Base-by-base conservation (phyloP, 2,888 invertebrate species). In the Mermis nigrescens region DNA sequence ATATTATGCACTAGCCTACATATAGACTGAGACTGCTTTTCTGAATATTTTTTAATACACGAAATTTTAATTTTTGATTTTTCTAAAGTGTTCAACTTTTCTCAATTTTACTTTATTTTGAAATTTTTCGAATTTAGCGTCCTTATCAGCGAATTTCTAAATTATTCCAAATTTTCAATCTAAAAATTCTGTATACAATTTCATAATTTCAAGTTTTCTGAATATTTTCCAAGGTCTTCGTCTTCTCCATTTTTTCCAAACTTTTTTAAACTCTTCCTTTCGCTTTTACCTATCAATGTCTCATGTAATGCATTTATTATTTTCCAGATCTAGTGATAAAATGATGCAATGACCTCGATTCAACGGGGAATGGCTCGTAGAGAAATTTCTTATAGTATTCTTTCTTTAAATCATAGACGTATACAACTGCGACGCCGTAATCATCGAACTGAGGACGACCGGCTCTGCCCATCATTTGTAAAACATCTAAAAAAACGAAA, bases 381-480 rank as follows among this genome's bases (percentile, higher is more conserved):
- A 99, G 77, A 77, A 98, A 99, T 73, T 92, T 92, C 73, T 92
- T 92, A 77, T 99, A 99, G 78, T 95, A 99, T 73, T 87, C 87
- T 76, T 99, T 98, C 76, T 95, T 95, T 54, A 86, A 82, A 69
- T 98, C 95, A 70, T 98, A 95, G 0, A 99, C 80, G 46, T 80
- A 73, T 55, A 82, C 78, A 45, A 80, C 77, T 19, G 81, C 81
- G 3, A 78, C 77, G 1, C 79, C 98, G 67, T 86, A 84, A 68
- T 85, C 85, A 75, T 95, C 98, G 71, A 83, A 99, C 78, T 99
- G 87, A 0, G 98, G 98, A 58, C 98, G 80, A 0, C 98, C 98
- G 60, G 98, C 98, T 60, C 98, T 80, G 1, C 98, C 98, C 85
- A 98, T 95, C 98, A 99, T 99, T 76, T 99, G 98, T 60, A 99